These are phyloP conservation scores for Emberiza fucata DNA, from an alignment of 2,113 vertebrate genomes.

Conservation along the genomic window DNA sequence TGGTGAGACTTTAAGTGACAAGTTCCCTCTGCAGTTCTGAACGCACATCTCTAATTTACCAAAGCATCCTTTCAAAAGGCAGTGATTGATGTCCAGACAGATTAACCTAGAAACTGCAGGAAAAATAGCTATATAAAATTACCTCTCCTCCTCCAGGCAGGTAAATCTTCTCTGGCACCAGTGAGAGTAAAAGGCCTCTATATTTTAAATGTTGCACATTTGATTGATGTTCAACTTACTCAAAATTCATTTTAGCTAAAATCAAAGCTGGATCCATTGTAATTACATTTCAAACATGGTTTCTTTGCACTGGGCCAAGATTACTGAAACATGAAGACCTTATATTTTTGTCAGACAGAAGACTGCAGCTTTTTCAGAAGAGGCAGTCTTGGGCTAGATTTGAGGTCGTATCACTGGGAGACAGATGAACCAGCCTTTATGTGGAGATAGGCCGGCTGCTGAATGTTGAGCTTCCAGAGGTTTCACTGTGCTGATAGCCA, in stretches of 20 bases:
- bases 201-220: background rate
- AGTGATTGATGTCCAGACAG: background rate
- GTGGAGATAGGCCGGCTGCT: background rate
- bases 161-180: background rate
- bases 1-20: background rate
- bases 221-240: background rate
- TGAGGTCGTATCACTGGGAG: background rate
- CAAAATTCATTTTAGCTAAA: background rate
- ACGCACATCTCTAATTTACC: background rate
- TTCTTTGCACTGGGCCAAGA: background rate
- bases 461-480: background rate
- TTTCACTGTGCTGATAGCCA: background rate
- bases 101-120: background rate
- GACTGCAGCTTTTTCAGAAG: background rate
- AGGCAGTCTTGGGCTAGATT: background rate
- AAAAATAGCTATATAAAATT: background rate
- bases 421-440: background rate
- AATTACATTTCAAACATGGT: background rate
- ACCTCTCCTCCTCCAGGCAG: background rate
- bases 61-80: background rate
- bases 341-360: background rate
- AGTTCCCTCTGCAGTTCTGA: background rate
- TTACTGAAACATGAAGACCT: background rate
- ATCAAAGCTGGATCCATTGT: background rate
- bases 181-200: background rate